These are phyloP conservation scores for Calonectris borealis DNA, from an alignment of 2,113 vertebrate species.

Conservation along the genomic window DNA sequence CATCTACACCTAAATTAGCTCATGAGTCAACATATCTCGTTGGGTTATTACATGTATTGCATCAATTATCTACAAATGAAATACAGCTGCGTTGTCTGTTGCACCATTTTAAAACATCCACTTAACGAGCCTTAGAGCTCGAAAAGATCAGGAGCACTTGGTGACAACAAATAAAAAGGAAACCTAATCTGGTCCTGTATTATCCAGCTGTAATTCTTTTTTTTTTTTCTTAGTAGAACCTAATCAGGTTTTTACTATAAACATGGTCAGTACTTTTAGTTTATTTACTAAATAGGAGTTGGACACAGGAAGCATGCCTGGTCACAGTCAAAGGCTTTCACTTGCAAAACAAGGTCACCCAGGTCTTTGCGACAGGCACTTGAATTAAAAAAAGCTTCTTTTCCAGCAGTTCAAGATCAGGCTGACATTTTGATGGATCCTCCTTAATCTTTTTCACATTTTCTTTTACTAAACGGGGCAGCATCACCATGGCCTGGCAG, in stretches of 20 bases:
- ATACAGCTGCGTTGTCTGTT: conserved; percentile 76
- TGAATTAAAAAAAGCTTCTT: neutral
- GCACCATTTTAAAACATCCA: conserved; percentile 47
- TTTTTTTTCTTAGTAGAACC: conserved; percentile 26
- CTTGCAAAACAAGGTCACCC: conserved; percentile 73
- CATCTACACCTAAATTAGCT: conserved; percentile 74
- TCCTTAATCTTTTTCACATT: conserved; percentile 70
- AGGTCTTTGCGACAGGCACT: neutral
- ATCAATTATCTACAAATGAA: conserved; percentile 75
- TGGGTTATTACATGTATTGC: conserved; percentile 73
- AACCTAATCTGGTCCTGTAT: conserved; percentile 55
- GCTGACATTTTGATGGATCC: conserved; percentile 55
- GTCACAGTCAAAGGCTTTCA: conserved; percentile 56
- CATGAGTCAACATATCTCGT: conserved; percentile 68
- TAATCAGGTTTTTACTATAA: conserved; percentile 79
- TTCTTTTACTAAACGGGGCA: conserved; percentile 27
- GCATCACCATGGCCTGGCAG: conserved; percentile 20
- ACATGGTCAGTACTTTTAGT: conserved; percentile 84
- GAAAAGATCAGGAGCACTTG: conserved; percentile 44
- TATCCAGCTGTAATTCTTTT: conserved; percentile 63
- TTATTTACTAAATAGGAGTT: conserved; percentile 91
- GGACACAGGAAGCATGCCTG: conserved; percentile 71
- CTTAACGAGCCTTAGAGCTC: conserved; percentile 57
- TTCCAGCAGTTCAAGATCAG: conserved; percentile 2
- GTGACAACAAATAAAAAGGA: conserved; percentile 76